These are phyloP conservation scores for Xerus rutilus DNA, from an alignment of 2,797 vertebrate species.

Conservation along the genomic window DNA sequence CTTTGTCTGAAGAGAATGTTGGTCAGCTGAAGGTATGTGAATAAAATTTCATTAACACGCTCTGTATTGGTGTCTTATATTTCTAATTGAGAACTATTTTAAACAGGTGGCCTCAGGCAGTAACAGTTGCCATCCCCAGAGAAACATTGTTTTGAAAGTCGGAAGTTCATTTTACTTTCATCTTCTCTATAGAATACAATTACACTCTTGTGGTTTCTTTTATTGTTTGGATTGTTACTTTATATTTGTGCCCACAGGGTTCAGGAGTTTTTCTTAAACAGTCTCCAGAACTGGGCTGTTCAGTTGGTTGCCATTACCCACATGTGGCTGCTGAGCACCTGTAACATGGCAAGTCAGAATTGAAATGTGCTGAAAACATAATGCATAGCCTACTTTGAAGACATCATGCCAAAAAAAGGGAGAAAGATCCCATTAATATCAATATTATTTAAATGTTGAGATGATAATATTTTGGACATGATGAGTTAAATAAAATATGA, in stretches of 20 bases:
- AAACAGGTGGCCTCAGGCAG: not conserved
- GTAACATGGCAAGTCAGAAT: not conserved
- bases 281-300: not conserved
- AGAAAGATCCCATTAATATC: not conserved
- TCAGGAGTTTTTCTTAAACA: constrained; percentile 1
- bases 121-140: constrained; percentile 4
- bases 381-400: not conserved
- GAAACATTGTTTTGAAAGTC: constrained; percentile 24
- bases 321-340: not conserved
- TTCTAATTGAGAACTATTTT: not conserved
- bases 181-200: not conserved
- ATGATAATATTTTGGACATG: not conserved
- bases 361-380: not conserved
- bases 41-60: not conserved
- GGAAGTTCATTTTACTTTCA: constrained; percentile 25
- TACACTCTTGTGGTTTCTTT: constrained; percentile 9
- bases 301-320: not conserved
- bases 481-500: constrained; percentile 11
- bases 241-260: not conserved
- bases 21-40: not conserved
- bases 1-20: not conserved
- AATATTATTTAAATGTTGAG: not conserved
- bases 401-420: not conserved
- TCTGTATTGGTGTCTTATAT: not conserved
- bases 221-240: constrained; percentile 30